Conservation (phyloP, 2,797 vertebrate genomes). For the Helarctos malayanus region DNA sequence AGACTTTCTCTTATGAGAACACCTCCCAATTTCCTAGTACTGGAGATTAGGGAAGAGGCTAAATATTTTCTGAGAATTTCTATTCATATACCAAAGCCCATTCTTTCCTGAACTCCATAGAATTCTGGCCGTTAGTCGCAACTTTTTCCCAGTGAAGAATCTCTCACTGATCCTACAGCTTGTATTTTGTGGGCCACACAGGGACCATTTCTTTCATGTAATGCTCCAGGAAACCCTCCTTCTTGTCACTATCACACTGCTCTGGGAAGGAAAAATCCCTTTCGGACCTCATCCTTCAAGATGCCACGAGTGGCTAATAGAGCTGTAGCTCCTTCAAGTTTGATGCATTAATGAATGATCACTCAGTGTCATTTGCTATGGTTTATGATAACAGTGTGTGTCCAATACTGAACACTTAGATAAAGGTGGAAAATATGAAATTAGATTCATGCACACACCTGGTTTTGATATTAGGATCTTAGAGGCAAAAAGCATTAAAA, state of each 20-base stretch:
- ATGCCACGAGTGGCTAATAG: neutral
- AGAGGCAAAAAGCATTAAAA: neutral
- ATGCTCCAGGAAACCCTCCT: neutral
- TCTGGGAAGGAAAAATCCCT: neutral
- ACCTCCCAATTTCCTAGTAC: neutral
- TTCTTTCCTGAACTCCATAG: neutral
- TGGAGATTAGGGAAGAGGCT: neutral
- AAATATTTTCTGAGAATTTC: slow-evolving; percentile 47
- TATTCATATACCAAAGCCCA: neutral
- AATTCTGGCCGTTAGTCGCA: slow-evolving; percentile 4
- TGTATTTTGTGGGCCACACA: neutral
- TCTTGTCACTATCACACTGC: neutral
- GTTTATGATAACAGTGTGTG: neutral
- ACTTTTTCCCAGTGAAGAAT: neutral
- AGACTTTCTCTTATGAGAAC: neutral
- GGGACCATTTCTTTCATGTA: neutral
- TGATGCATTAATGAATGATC: neutral
- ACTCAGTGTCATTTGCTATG: neutral
- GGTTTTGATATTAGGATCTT: neutral
- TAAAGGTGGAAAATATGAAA: neutral
- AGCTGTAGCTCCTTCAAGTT: neutral
- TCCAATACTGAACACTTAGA: neutral
- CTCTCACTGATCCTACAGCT: neutral
- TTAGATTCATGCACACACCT: neutral
- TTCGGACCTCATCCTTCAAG: neutral